These are phyloP conservation scores for Heliangelus exortis DNA, from an alignment of 2,797 vertebrate genomes.

Conservation along the genomic window DNA sequence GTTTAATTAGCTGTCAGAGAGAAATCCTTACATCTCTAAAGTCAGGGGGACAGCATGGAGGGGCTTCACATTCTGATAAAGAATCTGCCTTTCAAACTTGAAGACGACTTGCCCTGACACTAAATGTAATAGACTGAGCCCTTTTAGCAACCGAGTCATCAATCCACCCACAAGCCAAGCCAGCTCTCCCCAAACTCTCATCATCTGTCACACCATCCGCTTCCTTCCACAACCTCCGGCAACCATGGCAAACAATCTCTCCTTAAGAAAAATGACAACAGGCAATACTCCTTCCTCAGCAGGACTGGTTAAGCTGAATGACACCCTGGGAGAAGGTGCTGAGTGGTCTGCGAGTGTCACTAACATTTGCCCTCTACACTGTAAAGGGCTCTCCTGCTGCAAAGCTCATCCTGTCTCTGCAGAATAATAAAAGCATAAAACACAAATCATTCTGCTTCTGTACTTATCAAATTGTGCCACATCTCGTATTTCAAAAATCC, in stretches of 20 bases:
- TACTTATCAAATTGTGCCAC: neutral
- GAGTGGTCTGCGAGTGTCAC: neutral
- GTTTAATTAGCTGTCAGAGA: conserved; percentile 22
- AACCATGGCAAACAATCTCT: neutral
- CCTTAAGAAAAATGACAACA: neutral
- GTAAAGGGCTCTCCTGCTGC: neutral
- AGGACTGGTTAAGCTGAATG: neutral
- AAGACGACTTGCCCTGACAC: neutral
- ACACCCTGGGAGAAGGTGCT: neutral
- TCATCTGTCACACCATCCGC: fast-evolving
- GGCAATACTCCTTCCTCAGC: neutral
- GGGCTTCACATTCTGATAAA: neutral
- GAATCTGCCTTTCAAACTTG: neutral
- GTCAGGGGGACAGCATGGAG: neutral
- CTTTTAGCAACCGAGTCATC: neutral
- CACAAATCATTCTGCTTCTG: neutral
- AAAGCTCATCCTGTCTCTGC: neutral
- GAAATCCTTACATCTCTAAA: neutral
- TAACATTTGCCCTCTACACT: neutral
- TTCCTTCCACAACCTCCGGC: neutral
- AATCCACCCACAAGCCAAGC: neutral
- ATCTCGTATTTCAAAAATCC: neutral
- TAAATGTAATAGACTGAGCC: neutral
- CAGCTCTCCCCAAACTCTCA: neutral
- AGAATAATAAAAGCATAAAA: neutral